Percentiles rank a stretch among this genome's conserved stretches.
These are phyloP conservation scores for Augochlorella aurata DNA, from an alignment of 2,888 invertebrate genomes.

Conservation along the genomic window DNA sequence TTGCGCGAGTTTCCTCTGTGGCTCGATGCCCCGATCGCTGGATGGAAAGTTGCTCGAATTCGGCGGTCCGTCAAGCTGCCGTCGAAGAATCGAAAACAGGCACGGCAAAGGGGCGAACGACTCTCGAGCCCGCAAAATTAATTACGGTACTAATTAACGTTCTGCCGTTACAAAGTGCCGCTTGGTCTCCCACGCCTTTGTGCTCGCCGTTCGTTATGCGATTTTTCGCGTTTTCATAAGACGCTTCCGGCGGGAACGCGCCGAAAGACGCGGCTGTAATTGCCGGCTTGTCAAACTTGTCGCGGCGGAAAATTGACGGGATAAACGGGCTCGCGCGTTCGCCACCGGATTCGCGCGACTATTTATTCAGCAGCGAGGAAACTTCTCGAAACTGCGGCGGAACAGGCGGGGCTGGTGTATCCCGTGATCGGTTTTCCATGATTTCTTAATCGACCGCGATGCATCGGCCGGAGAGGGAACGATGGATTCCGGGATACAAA, in stretches of 20 bases:
- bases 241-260: neutral
- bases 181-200: constrained; percentile 41
- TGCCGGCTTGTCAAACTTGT: constrained; percentile 13
- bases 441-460: constrained; percentile 22
- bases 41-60: neutral
- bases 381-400: neutral
- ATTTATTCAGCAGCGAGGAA: neutral
- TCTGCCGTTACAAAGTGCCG: constrained; percentile 50
- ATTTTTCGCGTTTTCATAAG: constrained; percentile 45
- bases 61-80: neutral
- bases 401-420: neutral
- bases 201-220: constrained; percentile 28
- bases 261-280: neutral
- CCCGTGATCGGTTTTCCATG: neutral
- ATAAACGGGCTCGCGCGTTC: neutral
- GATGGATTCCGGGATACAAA: constrained; percentile 28
- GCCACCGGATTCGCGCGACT: neutral
- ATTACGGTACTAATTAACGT: constrained; percentile 65
- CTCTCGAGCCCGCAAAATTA: constrained; percentile 51
- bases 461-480: neutral
- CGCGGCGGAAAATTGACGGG: neutral
- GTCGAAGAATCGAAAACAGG: neutral
- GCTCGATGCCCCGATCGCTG: neutral
- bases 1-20: neutral
- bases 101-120: neutral